These are phyloP conservation scores for Eulemur rubriventer DNA, from an alignment of 2,797 vertebrate species.

Conservation along the genomic window DNA sequence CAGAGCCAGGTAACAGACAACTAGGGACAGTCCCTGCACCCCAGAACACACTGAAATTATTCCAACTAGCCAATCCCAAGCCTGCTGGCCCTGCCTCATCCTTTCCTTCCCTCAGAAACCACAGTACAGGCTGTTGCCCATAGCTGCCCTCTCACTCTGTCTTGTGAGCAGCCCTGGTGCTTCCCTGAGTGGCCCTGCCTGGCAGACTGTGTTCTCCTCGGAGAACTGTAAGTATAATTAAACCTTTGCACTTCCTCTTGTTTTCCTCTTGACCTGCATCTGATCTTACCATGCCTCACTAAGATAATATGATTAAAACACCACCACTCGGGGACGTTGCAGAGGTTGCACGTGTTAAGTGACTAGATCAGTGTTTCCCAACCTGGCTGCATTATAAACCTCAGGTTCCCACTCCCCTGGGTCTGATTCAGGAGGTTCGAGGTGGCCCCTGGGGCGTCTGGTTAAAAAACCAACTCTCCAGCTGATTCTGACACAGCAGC, in stretches of 20 bases:
- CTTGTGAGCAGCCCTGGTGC: not conserved
- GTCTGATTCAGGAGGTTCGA: not conserved
- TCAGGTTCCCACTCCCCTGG: not conserved
- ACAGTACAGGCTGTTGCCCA: not conserved
- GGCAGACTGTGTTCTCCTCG: not conserved
- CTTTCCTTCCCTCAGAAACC: not conserved
- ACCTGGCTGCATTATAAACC: not conserved
- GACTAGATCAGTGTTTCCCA: not conserved
- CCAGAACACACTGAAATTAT: not conserved
- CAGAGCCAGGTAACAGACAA: not conserved
- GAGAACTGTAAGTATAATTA: not conserved
- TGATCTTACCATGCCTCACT: not conserved
- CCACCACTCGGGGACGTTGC: not conserved
- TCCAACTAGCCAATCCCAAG: not conserved
- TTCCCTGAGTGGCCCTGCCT: not conserved
- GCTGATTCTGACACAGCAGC: not conserved
- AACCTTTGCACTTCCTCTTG: not conserved
- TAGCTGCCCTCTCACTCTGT: not conserved
- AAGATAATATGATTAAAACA: not conserved
- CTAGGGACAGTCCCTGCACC: not conserved
- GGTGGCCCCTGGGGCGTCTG: not conserved
- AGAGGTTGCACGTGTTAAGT: not conserved
- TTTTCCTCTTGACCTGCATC: not conserved
- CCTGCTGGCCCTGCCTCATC: not conserved
- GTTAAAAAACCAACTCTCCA: not conserved